Base-by-base conservation (phyloP, 2,113 vertebrate genomes). In the Nothocercus julius region DNA sequence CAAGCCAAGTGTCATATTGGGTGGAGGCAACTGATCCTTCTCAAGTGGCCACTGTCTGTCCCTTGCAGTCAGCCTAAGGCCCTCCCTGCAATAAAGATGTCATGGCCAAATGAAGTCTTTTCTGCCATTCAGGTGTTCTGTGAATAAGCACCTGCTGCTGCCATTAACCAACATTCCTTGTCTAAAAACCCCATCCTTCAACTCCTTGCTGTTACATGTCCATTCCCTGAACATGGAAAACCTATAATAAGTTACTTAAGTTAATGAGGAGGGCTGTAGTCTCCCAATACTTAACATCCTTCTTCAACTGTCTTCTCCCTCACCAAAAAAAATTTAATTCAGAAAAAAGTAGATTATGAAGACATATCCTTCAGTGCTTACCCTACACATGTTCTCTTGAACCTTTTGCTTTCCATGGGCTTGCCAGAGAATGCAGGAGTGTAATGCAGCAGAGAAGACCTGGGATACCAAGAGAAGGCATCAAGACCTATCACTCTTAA, bases 191-290 rank as follows among this genome's bases (percentile, higher is more conserved):
- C 34, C 85, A 63, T 45, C 87, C 91, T 88, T 85, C 92, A 97
- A 76, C 69, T 77, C 92, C 69, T 83, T 82, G 90, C 86, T 61
- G 82, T 67, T 78, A 79, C 83, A 77, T 88, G 87, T 27, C 68
- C 82, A 76, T 70, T 75, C 93, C 89, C 94, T 93, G 93, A 95
- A 84, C 66, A n/a, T 24, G 66, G 42, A 68, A 47, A 30, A 68
- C 14, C 66, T n/a, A 32, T 68, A 32, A 68, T 44, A n/a, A 24
- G 44, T 42, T 32, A 22, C 28, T 68, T 28, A 14, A 54, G 51
- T 28, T 54, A 13, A n/a, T n/a, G 20, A n/a, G 15, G 53, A 30
- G 53, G 53, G 7, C 9, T 54, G 15, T 54, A 54, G 28, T 54
- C 53, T 54, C 28, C 16, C 28, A 54, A 54, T 54, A 54, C 30